Evolutionary conservation across 2,888 invertebrate species (phyloP).

Genomic region (Physocephala rufipes): DNA sequence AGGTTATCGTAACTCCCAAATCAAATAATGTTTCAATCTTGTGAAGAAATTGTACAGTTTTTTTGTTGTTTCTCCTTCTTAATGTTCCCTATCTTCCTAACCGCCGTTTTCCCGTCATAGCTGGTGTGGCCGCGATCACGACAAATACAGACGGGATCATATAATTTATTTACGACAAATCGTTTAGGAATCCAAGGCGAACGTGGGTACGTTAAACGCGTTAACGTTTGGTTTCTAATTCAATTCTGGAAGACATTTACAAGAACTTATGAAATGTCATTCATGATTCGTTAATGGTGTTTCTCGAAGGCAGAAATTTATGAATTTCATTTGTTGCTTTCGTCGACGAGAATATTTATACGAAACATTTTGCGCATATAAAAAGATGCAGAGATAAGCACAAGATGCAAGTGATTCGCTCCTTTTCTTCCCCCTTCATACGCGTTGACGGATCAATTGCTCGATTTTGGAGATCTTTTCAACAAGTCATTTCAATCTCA

Average conservation of each 20-base stretch:
- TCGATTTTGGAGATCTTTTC: too few species aligned
- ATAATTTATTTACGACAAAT: neutral
- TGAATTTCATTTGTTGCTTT: too few species aligned
- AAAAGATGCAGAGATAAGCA: neutral
- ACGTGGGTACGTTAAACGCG: too few species aligned
- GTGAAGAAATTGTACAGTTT: slow-evolving; percentile 42
- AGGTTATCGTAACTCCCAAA: slow-evolving; percentile 59
- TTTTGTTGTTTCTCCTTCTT: slow-evolving; percentile 11
- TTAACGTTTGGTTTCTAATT: too few species aligned
- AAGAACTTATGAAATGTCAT: too few species aligned
- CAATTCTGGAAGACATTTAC: too few species aligned
- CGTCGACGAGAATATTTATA: too few species aligned
- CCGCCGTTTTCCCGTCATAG: neutral
- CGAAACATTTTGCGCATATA: too few species aligned
- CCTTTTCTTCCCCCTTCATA: neutral
- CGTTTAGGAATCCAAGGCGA: neutral
- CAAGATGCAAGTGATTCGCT: neutral
- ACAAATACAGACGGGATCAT: slow-evolving; percentile 8
- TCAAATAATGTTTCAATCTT: slow-evolving; percentile 66
- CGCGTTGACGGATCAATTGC: too few species aligned
- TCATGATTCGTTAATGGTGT: too few species aligned
- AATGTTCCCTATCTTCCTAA: neutral
- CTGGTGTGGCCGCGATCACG: slow-evolving; percentile 23
- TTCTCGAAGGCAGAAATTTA: too few species aligned
- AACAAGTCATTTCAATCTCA: too few species aligned